Base-by-base conservation (phyloP, 1,140 invertebrate species). In the Macrobrachium nipponense region DNA sequence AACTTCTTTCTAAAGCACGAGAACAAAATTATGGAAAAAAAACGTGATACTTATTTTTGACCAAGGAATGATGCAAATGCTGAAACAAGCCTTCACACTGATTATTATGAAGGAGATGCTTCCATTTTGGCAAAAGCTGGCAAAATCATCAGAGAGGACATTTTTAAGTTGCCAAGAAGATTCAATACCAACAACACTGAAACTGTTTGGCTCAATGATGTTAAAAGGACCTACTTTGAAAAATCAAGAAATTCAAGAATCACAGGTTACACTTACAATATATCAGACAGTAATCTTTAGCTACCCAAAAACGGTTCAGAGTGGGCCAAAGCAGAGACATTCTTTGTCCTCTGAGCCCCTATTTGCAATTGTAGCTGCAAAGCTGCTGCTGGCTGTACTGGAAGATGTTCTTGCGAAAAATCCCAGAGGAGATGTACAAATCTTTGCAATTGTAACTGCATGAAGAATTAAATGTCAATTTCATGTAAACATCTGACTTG, bases 51-150 rank as follows among this genome's bases (percentile, higher is more conserved):
- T 80, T 80, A 43, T 80, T 43, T 64, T 66, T 80, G 60, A 66
- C 23, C 60, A 80, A 80, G 76, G 11, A 44, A 78, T 78, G 76
- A 59, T 11, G 66, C 10, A 70, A 27, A 76, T 76, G 43, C 73
- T 76, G 20, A 44, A 43, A 43, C 73, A 76, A 27, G 73, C 73
- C 43, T 76, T 76, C 44, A 76, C 60, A 15, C n/a, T n/a, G n/a
- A n/a, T n/a, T 60, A 80, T 68, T 80, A 80, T 80, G 78, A 80
- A 80, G 78, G 62, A 80, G 78, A 80, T 64, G 61, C 62, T n/a
- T 15, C 36, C 17, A 62, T 80, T 66, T 80, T 80, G 78, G 62
- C 60, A 80, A 80, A 80, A 12, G 60, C 78, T 66, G 78, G 11
- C 60, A 80, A 68, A 68, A 80, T 66, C 62, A 68, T 80, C 12